Conservation (phyloP, 2,888 invertebrate species). For the Rosalia funebris region DNA sequence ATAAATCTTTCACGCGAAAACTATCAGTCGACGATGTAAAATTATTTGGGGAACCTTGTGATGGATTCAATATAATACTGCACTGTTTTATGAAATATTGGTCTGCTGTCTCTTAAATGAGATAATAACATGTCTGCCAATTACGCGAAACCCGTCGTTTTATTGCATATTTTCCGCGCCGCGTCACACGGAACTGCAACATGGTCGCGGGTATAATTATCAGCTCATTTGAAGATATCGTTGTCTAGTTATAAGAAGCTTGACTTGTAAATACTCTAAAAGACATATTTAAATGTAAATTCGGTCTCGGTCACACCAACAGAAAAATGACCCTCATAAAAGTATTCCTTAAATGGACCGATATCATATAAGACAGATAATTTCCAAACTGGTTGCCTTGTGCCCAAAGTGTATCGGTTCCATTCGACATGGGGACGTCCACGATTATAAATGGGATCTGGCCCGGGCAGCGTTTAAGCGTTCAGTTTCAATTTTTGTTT, state of each 20-base stretch:
- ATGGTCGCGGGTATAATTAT: conserved; percentile 47
- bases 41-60: too few relatives aligned
- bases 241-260: conserved; percentile 48
- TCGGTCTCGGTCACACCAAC: conserved; percentile 30
- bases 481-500: conserved; percentile 12
- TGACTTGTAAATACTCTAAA: conserved; percentile 49
- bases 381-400: conserved; percentile 51
- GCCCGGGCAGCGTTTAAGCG: conserved; percentile 1
- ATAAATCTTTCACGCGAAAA: too few relatives aligned
- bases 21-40: too few relatives aligned
- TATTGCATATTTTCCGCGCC: conserved; percentile 18
- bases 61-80: too few relatives aligned
- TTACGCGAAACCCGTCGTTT: too few relatives aligned
- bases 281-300: conserved; percentile 50
- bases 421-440: conserved; percentile 10
- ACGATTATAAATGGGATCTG: conserved; percentile 8
- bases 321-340: conserved; percentile 53
- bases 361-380: conserved; percentile 54
- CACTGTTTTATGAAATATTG: too few relatives aligned
- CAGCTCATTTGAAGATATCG: conserved; percentile 48
- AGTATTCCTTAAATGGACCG: conserved; percentile 54
- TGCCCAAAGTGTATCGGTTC: conserved; percentile 11
- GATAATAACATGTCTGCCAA: too few relatives aligned
- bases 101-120: too few relatives aligned
- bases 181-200: conserved; percentile 27